A percentile compares a stretch with the other conserved stretches of the same genome.
These are phyloP conservation scores for Bombus difficillimus DNA, from an alignment of 1,140 invertebrate genomes.

Conservation along the genomic window DNA sequence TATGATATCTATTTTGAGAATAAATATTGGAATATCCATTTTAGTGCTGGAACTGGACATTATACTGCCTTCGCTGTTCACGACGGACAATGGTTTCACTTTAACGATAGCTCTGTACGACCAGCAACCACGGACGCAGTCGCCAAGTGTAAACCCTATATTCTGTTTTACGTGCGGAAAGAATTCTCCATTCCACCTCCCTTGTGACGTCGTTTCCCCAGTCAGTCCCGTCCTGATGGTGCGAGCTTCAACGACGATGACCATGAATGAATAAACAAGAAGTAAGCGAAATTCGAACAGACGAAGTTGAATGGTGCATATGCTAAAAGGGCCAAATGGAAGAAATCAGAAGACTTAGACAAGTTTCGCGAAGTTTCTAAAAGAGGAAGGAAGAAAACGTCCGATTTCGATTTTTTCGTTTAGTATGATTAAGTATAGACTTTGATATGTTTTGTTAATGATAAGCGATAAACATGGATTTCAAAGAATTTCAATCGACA, in stretches of 20 bases:
- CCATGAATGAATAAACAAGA: slow-evolving; percentile 49
- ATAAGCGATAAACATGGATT: neutral
- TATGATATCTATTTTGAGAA: neutral
- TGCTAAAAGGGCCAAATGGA: slow-evolving; percentile 36
- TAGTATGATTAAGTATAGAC: slow-evolving; percentile 40
- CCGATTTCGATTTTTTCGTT: slow-evolving; percentile 22
- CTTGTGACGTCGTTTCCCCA: slow-evolving; percentile 77
- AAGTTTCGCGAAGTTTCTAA: slow-evolving; percentile 30
- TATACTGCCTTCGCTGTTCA: slow-evolving; percentile 94
- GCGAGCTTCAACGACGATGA: slow-evolving; percentile 61
- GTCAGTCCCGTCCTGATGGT: slow-evolving; percentile 66
- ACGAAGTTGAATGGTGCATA: slow-evolving; percentile 30
- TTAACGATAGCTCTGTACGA: slow-evolving; percentile 94
- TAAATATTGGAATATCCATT: slow-evolving; percentile 63
- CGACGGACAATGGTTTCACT: slow-evolving; percentile 93
- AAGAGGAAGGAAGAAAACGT: slow-evolving; percentile 38
- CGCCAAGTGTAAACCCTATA: slow-evolving; percentile 92
- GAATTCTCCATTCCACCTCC: slow-evolving; percentile 84
- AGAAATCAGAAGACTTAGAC: neutral
- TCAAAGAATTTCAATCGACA: neutral
- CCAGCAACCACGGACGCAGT: slow-evolving; percentile 87
- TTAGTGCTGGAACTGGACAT: slow-evolving; percentile 91
- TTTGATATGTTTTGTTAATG: neutral
- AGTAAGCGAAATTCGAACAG: slow-evolving; percentile 40
- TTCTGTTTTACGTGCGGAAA: slow-evolving; percentile 92